phyloP scores from a whole-genome alignment of 2,797 vertebrate species.

The Sebastes jordani region DNA sequence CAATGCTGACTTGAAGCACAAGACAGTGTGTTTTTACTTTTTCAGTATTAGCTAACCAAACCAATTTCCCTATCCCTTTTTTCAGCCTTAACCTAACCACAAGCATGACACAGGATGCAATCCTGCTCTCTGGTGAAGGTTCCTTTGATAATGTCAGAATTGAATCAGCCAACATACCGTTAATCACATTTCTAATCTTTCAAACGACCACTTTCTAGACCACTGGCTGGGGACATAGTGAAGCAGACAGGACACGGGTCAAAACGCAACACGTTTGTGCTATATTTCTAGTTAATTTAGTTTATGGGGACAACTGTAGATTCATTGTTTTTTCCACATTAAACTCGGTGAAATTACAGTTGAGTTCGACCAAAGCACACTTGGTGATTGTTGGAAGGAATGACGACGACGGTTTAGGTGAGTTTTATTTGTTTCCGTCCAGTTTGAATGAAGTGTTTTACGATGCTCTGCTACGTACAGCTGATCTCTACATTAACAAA shows the following conservation, averaged over 20 bases:
- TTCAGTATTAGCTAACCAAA: neutral
- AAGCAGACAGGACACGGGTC: neutral
- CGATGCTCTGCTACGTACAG: too few relatives aligned
- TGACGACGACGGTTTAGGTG: too few relatives aligned
- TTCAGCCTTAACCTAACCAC: neutral
- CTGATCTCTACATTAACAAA: too few relatives aligned
- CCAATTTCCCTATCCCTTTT: neutral
- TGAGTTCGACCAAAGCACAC: too few relatives aligned
- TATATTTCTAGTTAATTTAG: neutral
- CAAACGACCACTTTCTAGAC: neutral
- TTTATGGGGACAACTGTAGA: neutral
- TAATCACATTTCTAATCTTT: slow-evolving; percentile 12
- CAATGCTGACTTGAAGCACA: neutral
- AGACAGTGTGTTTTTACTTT: neutral
- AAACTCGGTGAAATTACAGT: too few relatives aligned
- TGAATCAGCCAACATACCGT: neutral
- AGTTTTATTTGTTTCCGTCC: too few relatives aligned
- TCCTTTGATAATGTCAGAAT: neutral
- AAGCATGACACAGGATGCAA: neutral
- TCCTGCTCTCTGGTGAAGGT: neutral
- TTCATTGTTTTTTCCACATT: too few relatives aligned
- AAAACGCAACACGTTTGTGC: neutral
- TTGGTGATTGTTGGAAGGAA: too few relatives aligned
- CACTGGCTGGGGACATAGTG: neutral
- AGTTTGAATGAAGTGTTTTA: too few relatives aligned